Percentiles rank a stretch among this genome's conserved stretches.
Conservation (phyloP, 2,113 vertebrate species). For the Gymnorhina tibicen region DNA sequence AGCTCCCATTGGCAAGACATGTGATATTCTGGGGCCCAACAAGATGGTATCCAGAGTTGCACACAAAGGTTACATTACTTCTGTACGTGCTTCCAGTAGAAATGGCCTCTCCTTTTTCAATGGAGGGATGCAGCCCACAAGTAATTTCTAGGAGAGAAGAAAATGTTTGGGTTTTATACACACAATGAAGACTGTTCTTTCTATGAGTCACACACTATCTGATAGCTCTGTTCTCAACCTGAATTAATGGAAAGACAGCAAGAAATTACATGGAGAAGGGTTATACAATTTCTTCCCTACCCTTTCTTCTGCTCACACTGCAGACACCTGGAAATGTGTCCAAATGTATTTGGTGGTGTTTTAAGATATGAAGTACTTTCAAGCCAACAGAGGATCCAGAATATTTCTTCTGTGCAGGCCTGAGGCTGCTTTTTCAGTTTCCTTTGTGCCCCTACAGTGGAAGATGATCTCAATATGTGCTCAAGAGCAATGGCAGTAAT, state of each 20-base stretch:
- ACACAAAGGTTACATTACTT: constrained; percentile 61
- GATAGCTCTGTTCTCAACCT: background rate
- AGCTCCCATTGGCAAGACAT: constrained; percentile 67
- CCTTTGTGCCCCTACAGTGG: background rate
- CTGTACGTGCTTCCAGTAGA: constrained; percentile 41
- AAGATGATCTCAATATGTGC: background rate
- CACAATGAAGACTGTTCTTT: background rate
- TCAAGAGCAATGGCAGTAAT: background rate
- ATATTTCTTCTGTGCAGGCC: background rate
- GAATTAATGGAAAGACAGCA: background rate
- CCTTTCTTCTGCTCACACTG: background rate
- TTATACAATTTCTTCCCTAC: background rate
- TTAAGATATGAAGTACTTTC: background rate
- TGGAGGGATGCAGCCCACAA: constrained; percentile 40
- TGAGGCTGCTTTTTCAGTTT: background rate
- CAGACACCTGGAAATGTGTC: background rate
- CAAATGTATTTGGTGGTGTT: background rate
- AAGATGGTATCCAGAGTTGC: constrained; percentile 58
- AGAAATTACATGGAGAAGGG: background rate
- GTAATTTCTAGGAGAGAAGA: constrained; percentile 48
- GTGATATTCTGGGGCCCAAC: constrained; percentile 61
- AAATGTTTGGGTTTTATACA: background rate
- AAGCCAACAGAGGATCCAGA: background rate
- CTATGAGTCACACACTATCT: background rate
- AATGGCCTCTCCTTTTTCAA: constrained; percentile 61